phyloP scores from a whole-genome alignment of 2,797 vertebrate genomes.

The Glossophaga mutica region DNA sequence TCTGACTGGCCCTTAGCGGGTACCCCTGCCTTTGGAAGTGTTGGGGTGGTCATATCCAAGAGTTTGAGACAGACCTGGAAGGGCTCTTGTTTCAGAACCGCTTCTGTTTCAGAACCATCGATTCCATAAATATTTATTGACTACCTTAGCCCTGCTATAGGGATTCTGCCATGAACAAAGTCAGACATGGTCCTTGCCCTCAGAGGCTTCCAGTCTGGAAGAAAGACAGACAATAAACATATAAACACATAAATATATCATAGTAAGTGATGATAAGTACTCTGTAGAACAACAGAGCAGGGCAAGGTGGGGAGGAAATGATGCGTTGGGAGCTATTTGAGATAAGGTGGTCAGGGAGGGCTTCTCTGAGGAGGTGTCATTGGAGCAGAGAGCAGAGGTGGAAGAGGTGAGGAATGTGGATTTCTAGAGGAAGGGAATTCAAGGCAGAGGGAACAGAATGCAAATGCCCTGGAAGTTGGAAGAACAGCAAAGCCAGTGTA shows the following conservation, averaged over 20 bases:
- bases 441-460: background rate
- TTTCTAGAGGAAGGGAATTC: background rate
- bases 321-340: background rate
- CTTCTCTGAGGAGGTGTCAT: background rate
- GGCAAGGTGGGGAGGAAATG: background rate
- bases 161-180: background rate
- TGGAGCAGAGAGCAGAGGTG: background rate
- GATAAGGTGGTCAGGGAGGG: background rate
- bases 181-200: background rate
- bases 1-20: background rate
- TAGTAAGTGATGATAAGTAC: background rate
- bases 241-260: background rate
- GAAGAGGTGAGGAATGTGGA: background rate
- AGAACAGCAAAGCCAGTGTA: background rate
- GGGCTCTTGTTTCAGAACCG: background rate
- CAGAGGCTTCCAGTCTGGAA: background rate
- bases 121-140: constrained; percentile 16
- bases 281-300: background rate
- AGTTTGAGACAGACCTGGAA: background rate
- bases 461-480: background rate
- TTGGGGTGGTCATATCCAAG: background rate
- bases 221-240: background rate
- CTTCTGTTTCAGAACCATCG: background rate
- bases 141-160: background rate
- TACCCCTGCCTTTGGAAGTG: background rate